Evolutionary conservation across 30 jellyfish, hydroid and myxozoan genomes (phyloP).

Genomic region (Aurelia aurita): DNA sequence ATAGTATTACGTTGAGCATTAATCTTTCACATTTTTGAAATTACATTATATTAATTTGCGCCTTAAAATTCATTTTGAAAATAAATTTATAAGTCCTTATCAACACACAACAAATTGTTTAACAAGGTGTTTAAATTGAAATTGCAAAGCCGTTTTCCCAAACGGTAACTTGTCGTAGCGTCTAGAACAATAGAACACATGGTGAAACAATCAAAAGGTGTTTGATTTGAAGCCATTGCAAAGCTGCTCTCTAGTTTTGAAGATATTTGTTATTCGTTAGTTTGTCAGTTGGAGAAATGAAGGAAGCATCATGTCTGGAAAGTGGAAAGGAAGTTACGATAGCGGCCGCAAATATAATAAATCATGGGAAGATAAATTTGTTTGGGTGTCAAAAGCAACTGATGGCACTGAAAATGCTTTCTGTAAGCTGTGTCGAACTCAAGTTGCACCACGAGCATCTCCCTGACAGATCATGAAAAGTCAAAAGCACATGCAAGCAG

Average conservation of each 20-base stretch:
- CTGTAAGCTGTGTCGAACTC: constrained; percentile 53
- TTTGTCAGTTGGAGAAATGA: constrained; percentile 5
- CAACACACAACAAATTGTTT: neutral
- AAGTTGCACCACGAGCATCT: constrained; percentile 42
- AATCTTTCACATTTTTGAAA: too few species aligned
- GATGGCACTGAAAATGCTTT: constrained; percentile 59
- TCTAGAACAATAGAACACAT: neutral
- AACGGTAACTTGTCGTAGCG: neutral
- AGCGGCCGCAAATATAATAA: constrained; percentile 32
- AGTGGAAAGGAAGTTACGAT: constrained; percentile 49
- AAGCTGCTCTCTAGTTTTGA: neutral
- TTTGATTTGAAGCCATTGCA: constrained; percentile 20
- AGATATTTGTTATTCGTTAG: neutral
- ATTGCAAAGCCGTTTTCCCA: constrained; percentile 13
- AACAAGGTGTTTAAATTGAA: neutral
- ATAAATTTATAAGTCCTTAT: too few species aligned
- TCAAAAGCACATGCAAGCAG: constrained; percentile 28
- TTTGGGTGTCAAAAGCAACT: constrained; percentile 44
- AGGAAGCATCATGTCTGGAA: constrained; percentile 15
- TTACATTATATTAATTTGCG: too few species aligned
- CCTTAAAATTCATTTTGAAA: too few species aligned
- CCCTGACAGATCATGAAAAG: constrained; percentile 30
- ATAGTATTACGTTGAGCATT: too few species aligned
- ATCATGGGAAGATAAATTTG: constrained; percentile 58
- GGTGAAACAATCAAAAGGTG: constrained; percentile 14